A percentile compares a stretch with the other conserved stretches of the same genome.
Conservation (phyloP, 1,140 invertebrate species). For the Lamellibrachia luymesi region DNA sequence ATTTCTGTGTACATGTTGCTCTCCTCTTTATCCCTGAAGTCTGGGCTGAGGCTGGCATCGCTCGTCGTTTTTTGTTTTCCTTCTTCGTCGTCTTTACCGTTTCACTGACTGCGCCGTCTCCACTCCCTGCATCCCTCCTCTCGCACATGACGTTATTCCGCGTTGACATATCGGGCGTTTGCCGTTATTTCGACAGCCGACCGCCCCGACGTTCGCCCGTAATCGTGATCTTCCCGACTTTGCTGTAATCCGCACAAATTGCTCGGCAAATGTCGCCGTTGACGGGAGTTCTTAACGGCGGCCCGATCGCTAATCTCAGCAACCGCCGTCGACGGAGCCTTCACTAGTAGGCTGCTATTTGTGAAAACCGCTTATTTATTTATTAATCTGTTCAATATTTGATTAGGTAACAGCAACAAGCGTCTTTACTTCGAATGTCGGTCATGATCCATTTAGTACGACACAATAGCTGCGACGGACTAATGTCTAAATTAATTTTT, state of each 20-base stretch:
- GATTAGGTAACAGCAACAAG: not conserved
- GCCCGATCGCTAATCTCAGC: not conserved
- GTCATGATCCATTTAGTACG: not conserved
- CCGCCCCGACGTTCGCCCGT: not conserved
- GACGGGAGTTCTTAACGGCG: not conserved
- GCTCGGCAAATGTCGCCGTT: not conserved
- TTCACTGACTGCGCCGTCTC: no score
- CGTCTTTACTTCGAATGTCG: not conserved
- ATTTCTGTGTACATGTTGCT: no score
- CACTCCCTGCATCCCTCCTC: no score
- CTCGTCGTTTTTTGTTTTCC: no score
- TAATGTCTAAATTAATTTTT: not conserved
- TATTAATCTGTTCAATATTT: conserved; percentile 1
- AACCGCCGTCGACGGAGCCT: not conserved
- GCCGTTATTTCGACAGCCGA: not conserved
- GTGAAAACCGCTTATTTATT: conserved; percentile 1
- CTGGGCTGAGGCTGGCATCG: no score
- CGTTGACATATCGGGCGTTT: not conserved
- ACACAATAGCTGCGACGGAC: not conserved
- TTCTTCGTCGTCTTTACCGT: no score
- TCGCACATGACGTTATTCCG: no score
- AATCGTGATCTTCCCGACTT: not conserved
- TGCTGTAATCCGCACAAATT: not conserved
- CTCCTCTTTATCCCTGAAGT: no score
- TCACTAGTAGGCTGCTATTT: not conserved